These are phyloP conservation scores for Mylabris sibirica DNA, from an alignment of 2,888 invertebrate genomes.

Conservation along the genomic window DNA sequence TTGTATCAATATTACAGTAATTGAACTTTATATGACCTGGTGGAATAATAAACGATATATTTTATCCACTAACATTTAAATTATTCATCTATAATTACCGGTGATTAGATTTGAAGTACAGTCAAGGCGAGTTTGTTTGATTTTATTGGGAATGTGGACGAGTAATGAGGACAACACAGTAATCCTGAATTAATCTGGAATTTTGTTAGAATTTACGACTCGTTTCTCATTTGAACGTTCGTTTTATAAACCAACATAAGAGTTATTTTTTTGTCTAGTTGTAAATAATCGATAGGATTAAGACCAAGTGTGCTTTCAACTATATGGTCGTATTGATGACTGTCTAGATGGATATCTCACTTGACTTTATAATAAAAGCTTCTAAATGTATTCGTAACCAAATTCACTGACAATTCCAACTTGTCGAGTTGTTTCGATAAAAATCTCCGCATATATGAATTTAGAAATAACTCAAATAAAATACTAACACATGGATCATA, in stretches of 20 bases:
- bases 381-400: too few relatives aligned
- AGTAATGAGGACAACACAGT: background rate
- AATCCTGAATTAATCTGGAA: background rate
- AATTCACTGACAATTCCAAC: too few relatives aligned
- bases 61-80: background rate
- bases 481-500: background rate
- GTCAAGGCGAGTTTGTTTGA: too few relatives aligned
- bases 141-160: background rate
- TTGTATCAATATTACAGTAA: background rate
- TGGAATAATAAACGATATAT: background rate
- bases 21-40: background rate
- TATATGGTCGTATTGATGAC: background rate
- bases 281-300: background rate
- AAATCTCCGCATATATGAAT: conserved; percentile 6
- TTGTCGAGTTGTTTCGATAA: background rate
- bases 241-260: background rate
- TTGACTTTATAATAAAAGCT: too few relatives aligned
- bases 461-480: background rate
- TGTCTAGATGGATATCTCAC: too few relatives aligned
- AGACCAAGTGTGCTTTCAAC: background rate
- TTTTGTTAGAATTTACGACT: background rate
- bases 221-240: background rate
- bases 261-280: background rate
- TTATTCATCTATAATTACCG: too few relatives aligned
- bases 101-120: too few relatives aligned